Evolutionary conservation across 2,797 vertebrate genomes (phyloP), one percentile per base, ranked within the genome.

Genomic region (Premnoplex brunnescens): DNA sequence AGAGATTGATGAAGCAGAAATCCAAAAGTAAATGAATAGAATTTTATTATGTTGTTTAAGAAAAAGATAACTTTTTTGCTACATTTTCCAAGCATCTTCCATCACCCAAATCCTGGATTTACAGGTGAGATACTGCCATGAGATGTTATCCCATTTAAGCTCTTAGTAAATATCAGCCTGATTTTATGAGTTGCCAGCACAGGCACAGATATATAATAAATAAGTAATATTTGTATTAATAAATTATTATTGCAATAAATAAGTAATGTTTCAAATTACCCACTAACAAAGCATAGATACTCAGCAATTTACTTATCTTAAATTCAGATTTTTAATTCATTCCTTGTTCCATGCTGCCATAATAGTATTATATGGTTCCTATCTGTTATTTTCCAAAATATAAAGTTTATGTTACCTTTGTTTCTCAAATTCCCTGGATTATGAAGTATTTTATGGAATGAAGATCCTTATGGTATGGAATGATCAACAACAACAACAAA

Each of bases 241-340:
- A 95, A 91, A 91, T 89, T 43, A 93, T 92, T 88, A 85, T 58
- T 14, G 49, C 41, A 91, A 93, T 96, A 84, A 97, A 95, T 91
- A 93, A 89, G 15, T 74, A 72, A 94, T 91, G 51, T 66, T 83
- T 91, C 27, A 93, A 93, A 94, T 92, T 32, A 80, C 27, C 41
- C 54, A 80, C 69, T 68, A 91, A 73, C 27, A 93, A 89, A 93
- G 56, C 17, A 84, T 9, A 85, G 58, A 43, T 83, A 76, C 23
- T 37, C 46, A 93, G 46, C 24, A 41, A 81, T 90, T 78, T 68
- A n/a, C 58, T 78, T 75, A 79, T 62, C 84, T 96, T 91, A 91
- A 95, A 95, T 74, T 73, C 46, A 58, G 54, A 64, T 30, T 83
- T 89, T 56, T 55, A 59, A 79, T 87, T 79, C 39, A 39, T 2